Evolutionary conservation across 2,113 vertebrate genomes (phyloP).

Genomic region (Oreochromis spilurus): DNA sequence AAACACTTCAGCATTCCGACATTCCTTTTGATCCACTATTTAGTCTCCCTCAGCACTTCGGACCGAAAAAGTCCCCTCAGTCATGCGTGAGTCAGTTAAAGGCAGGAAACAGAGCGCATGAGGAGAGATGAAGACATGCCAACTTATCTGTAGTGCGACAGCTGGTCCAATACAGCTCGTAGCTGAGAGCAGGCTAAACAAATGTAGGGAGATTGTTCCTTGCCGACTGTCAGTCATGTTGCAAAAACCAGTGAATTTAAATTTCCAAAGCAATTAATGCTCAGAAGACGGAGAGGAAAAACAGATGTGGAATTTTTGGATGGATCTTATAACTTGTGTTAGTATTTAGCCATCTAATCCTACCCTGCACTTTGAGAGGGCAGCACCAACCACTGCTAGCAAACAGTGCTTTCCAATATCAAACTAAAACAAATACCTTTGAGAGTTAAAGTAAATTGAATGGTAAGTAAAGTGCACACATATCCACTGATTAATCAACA

Average conservation of each 20-base stretch:
- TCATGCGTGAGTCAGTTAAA: not conserved
- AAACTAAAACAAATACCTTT: not conserved
- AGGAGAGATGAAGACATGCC: not conserved
- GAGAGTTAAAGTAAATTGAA: not conserved
- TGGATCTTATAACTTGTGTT: not conserved
- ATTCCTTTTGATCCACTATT: conserved; percentile 49
- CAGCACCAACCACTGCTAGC: not conserved
- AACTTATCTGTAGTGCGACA: not conserved
- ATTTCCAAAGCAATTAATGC: not conserved
- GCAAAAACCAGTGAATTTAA: not conserved
- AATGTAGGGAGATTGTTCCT: not conserved
- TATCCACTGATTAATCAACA: not conserved
- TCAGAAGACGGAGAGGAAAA: accelerated
- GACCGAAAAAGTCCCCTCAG: not conserved
- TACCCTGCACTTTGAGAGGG: not conserved
- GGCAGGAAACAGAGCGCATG: not conserved
- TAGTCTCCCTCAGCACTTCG: conserved; percentile 38
- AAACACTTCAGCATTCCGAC: conserved; percentile 46
- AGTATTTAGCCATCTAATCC: not conserved
- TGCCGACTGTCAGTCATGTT: not conserved
- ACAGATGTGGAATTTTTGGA: not conserved
- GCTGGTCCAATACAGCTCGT: conserved; percentile 16
- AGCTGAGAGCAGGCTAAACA: conserved; percentile 4
- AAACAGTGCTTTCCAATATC: not conserved
- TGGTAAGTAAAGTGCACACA: not conserved